Conservation (phyloP, 2,113 vertebrate species). For the Cyprinodon tularosa region DNA sequence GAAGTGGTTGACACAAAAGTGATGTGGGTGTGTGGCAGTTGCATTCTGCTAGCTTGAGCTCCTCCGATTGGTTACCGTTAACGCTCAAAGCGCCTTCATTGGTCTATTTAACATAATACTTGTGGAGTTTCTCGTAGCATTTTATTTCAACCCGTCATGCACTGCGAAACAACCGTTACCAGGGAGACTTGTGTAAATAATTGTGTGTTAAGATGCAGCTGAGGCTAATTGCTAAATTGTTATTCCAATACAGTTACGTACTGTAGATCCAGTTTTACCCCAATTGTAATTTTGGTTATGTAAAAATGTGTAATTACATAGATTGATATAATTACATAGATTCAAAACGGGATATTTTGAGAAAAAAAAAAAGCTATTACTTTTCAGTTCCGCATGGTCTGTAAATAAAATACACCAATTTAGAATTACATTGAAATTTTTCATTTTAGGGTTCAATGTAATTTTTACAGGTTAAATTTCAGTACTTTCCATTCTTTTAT, state of each 20-base stretch:
- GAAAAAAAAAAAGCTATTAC: neutral
- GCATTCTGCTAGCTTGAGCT: conserved; percentile 44
- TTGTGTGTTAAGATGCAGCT: neutral
- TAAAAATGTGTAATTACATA: neutral
- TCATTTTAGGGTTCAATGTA: neutral
- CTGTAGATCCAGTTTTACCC: neutral
- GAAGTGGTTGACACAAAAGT: conserved; percentile 76
- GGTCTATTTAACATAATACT: conserved; percentile 39
- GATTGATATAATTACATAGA: neutral
- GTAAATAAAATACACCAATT: neutral
- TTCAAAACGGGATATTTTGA: too few species aligned
- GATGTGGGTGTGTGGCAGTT: conserved; percentile 73
- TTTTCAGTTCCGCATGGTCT: neutral
- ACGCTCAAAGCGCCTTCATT: conserved; percentile 47
- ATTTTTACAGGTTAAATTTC: too few species aligned
- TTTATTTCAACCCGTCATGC: conserved; percentile 82
- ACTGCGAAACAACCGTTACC: conserved; percentile 59
- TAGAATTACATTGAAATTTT: too few species aligned
- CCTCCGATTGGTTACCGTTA: conserved; percentile 61
- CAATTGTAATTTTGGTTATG: neutral
- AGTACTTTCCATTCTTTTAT: neutral
- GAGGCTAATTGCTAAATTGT: neutral
- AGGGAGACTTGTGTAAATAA: conserved; percentile 54
- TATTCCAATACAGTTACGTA: neutral
- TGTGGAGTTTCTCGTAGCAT: conserved; percentile 72